Evolutionary conservation across 2,797 vertebrate genomes (phyloP), one percentile per base, ranked within the genome.

Genomic region (Cryptoprocta ferox): DNA sequence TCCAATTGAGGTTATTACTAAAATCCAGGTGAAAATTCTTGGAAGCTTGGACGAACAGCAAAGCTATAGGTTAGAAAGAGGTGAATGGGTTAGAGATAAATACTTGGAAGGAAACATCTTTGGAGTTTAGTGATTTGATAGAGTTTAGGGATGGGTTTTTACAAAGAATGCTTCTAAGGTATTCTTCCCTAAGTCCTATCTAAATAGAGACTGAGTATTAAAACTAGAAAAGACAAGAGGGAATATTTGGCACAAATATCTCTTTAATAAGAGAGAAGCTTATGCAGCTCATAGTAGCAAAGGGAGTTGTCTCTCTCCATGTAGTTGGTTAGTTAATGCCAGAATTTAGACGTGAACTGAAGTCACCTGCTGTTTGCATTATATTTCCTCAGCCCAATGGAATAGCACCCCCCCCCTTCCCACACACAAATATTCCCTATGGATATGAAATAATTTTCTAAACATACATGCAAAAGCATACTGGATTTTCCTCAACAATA

Each of bases 381-480:
- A 3, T 1, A 35, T 28, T 56, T 87, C 10, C 42, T 91, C 82
- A 11, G 71, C 42, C 50, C 9, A 24, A 4, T 1, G 3, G 7
- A 6, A 5, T n/a, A 48, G 6, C 9, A 10, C 4, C 16, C 92
- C 73, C 92, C 73, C 19, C 28, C 37, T 61, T 65, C 30, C 63
- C 26, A 78, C 6, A 59, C 24, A 15, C 13, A 19, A n/a, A 56
- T 53, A 61, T 48, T 85, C 35, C 24, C 45, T 79, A 48, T n/a
- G 30, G 63, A n/a, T 78, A 45, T 30, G 21, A 84, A 56, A 73
- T 81, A 79, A 42, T 85, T 93, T 96, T 88, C 71, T 88, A 79
- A 88, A 65, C 14, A 39, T 48, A 32, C 6, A 4, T 50, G 21
- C 28, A 61, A 84, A 85, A 63, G 0, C 63, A 83, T 6, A 84